A percentile compares a stretch with the other conserved stretches of the same genome.
Evolutionary conservation across 2,797 vertebrate genomes (phyloP).

Genomic region (Diglossa cyanea): DNA sequence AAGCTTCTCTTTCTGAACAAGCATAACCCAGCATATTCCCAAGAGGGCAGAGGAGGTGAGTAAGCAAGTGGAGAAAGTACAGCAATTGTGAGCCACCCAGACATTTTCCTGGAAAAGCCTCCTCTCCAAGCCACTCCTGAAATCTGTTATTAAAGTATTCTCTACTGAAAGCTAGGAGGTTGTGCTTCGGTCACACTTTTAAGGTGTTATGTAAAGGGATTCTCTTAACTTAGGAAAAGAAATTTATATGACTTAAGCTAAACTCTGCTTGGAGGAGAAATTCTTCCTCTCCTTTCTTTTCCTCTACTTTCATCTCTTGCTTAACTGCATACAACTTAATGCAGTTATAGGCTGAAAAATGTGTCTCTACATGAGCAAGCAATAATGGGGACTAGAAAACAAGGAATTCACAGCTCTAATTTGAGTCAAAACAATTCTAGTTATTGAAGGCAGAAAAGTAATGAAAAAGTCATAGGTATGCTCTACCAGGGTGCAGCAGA

Average conservation of each 20-base stretch:
- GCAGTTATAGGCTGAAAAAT: background rate
- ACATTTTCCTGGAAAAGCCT: background rate
- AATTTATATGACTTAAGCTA: background rate
- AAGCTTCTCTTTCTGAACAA: background rate
- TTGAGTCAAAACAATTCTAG: background rate
- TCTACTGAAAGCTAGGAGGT: background rate
- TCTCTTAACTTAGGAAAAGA: background rate
- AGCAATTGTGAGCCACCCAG: background rate
- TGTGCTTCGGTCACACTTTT: background rate
- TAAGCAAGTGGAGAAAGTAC: background rate
- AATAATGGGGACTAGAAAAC: background rate
- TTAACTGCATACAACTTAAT: background rate
- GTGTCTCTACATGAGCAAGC: background rate
- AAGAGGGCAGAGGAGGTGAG: slow-evolving; percentile 19
- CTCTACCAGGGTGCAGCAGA: background rate
- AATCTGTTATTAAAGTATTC: background rate
- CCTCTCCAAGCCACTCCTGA: background rate
- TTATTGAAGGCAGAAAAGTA: background rate
- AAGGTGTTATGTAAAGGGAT: background rate
- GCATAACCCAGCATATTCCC: background rate
- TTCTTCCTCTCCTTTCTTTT: background rate
- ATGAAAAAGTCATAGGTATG: background rate
- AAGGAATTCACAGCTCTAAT: background rate
- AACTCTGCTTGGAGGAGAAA: background rate
- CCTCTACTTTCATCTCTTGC: background rate